Percentiles rank a stretch among this genome's conserved stretches.
Conservation (phyloP, 1,140 invertebrate species). For the Adelges cooleyi region DNA sequence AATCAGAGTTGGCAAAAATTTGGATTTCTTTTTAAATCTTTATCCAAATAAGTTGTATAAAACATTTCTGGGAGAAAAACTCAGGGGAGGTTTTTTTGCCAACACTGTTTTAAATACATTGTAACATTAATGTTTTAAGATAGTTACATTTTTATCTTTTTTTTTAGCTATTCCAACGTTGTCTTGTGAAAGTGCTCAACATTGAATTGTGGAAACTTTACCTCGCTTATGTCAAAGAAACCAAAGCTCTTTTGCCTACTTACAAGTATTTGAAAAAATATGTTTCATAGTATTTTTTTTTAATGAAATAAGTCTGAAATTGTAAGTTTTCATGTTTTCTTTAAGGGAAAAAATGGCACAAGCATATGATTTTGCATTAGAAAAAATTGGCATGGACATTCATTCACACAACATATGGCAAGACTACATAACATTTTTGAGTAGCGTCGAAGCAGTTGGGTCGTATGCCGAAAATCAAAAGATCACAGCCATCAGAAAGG, state of each 20-base stretch:
- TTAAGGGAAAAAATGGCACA: conserved; percentile 97
- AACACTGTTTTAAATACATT: not conserved
- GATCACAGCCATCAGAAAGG: conserved; percentile 92
- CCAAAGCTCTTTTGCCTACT: conserved; percentile 80
- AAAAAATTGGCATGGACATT: conserved; percentile 97
- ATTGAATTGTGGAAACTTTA: conserved; percentile 99
- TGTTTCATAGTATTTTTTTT: not conserved
- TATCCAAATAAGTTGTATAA: conserved; percentile 34
- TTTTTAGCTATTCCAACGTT: conserved; percentile 87
- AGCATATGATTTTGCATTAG: conserved; percentile 97
- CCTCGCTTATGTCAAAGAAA: conserved; percentile 95
- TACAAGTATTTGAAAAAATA: conserved; percentile 62
- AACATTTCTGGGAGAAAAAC: too few relatives aligned
- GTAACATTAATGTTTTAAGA: not conserved
- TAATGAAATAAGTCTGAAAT: conserved; percentile 18
- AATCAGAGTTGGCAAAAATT: not conserved
- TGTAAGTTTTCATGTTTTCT: conserved; percentile 1
- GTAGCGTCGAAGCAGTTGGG: conserved; percentile 90
- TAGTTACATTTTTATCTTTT: conserved; percentile 34
- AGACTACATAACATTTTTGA: conserved; percentile 96
- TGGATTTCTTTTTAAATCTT: not conserved
- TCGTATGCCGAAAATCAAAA: conserved; percentile 99
- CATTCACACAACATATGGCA: conserved; percentile 93
- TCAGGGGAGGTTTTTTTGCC: too few relatives aligned
- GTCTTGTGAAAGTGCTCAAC: conserved; percentile 95